These are phyloP conservation scores for Lemur catta DNA, from an alignment of 2,797 vertebrate species.

Conservation along the genomic window DNA sequence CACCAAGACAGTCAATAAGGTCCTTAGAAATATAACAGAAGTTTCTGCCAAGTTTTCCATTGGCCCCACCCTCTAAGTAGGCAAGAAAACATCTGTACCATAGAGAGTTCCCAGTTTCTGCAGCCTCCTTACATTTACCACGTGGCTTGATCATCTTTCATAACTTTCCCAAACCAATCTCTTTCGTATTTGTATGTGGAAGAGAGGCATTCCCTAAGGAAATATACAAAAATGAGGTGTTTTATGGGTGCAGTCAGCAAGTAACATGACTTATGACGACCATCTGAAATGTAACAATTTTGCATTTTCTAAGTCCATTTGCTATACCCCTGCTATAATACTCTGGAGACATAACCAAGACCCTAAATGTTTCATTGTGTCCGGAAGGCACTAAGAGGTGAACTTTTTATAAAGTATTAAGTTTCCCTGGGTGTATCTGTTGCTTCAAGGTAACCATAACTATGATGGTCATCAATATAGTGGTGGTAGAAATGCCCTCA, in stretches of 20 bases:
- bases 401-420: conserved; percentile 66
- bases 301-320: conserved; percentile 69
- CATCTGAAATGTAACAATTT: conserved; percentile 55
- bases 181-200: conserved; percentile 59
- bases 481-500: not conserved
- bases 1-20: not conserved
- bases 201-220: conserved; percentile 63
- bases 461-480: conserved; percentile 61
- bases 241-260: conserved; percentile 66
- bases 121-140: not conserved
- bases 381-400: conserved; percentile 58
- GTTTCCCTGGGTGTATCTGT: conserved; percentile 29
- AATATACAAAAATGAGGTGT: conserved; percentile 61
- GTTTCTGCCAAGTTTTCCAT: not conserved
- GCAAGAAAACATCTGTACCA: not conserved
- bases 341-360: conserved; percentile 59
- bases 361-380: conserved; percentile 56
- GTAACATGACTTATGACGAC: conserved; percentile 65
- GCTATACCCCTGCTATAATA: not conserved
- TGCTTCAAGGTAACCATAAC: conserved; percentile 57
- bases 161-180: conserved; percentile 60
- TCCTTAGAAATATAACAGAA: not conserved
- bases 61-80: not conserved
- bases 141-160: conserved; percentile 36
- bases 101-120: not conserved